A percentile compares a stretch with the other conserved stretches of the same genome.
phyloP scores from a whole-genome alignment of 2,113 vertebrate species.

The Physeter macrocephalus region DNA sequence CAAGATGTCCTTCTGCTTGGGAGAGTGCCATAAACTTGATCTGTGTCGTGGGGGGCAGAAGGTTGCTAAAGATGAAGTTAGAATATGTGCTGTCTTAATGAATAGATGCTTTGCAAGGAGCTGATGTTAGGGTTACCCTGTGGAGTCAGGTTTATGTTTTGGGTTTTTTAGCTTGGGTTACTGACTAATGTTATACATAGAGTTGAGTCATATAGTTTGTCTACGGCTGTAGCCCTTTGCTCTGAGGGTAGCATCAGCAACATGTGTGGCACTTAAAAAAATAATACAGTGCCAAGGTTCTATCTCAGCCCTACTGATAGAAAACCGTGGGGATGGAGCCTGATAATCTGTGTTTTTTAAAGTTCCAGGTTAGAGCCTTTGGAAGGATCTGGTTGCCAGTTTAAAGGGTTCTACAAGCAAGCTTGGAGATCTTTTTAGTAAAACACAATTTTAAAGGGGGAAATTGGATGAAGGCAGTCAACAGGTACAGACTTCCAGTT shows the following conservation, averaged over 20 bases:
- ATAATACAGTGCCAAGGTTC: not conserved
- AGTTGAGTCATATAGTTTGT: not conserved
- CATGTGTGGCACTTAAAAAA: not conserved
- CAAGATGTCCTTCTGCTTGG: not conserved
- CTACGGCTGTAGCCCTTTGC: not conserved
- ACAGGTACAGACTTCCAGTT: not conserved
- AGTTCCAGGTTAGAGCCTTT: not conserved
- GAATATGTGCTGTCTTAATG: not conserved
- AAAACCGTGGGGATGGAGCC: not conserved
- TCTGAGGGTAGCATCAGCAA: not conserved
- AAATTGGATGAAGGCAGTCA: not conserved
- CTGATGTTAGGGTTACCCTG: not conserved
- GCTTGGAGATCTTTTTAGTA: not conserved
- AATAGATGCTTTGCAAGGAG: not conserved
- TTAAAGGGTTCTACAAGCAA: not conserved
- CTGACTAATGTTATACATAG: not conserved
- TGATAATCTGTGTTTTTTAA: not conserved
- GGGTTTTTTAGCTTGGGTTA: not conserved
- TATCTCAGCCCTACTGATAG: not conserved
- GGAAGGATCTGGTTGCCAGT: not conserved
- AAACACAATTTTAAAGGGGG: not conserved
- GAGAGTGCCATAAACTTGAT: not conserved
- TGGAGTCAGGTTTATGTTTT: not conserved
- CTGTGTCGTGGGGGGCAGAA: not conserved
- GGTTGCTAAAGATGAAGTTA: not conserved